Conservation (phyloP, 2,113 vertebrate genomes). For the Acanthisitta chloris region DNA sequence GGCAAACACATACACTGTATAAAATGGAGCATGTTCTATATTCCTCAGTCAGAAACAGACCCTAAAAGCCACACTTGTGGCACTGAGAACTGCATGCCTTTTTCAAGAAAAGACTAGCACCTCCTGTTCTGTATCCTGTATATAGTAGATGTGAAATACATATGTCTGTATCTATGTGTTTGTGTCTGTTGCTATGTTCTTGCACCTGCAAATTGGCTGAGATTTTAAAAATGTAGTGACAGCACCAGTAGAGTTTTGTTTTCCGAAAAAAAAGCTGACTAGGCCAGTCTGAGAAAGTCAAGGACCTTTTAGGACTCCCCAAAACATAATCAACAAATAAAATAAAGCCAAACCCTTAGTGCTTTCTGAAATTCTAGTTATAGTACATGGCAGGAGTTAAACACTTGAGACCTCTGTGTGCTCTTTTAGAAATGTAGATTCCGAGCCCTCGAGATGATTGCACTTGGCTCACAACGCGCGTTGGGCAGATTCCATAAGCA, state of each 20-base stretch:
- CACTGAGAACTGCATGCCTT: background rate
- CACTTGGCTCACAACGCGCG: background rate
- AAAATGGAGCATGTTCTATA: background rate
- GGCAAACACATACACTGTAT: background rate
- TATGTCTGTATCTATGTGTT: background rate
- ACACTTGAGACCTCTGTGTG: accelerated
- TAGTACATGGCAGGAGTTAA: background rate
- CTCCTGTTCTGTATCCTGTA: conserved; percentile 16
- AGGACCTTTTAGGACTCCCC: background rate
- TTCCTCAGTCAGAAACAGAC: background rate
- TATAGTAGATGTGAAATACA: background rate
- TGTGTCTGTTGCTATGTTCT: conserved; percentile 11
- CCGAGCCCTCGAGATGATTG: background rate
- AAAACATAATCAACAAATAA: background rate
- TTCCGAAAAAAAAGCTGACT: background rate
- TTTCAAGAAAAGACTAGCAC: conserved; percentile 25
- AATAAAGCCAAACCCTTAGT: background rate
- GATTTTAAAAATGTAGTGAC: background rate
- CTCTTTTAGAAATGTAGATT: background rate
- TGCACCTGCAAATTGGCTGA: conserved; percentile 15
- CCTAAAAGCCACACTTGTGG: background rate
- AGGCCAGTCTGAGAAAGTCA: background rate
- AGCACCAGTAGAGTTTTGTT: background rate
- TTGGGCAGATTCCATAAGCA: background rate
- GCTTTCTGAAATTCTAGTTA: background rate